These are phyloP conservation scores for Archips xylosteana DNA, from an alignment of 2,888 invertebrate genomes.

Conservation along the genomic window DNA sequence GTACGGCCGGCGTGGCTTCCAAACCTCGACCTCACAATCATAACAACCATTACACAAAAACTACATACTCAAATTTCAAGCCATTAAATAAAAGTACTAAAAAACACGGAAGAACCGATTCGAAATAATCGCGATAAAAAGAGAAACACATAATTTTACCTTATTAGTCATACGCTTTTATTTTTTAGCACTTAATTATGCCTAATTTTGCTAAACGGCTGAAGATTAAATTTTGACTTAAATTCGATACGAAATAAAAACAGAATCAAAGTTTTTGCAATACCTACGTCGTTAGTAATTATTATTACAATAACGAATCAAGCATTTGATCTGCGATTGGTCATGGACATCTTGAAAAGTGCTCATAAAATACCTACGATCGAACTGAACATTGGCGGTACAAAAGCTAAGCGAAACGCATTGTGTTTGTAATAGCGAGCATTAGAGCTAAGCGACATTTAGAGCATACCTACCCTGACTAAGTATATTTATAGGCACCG, in stretches of 20 bases:
- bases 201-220: constrained; percentile 11
- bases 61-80: constrained; percentile 21
- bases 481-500: not conserved
- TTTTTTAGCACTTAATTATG: not conserved
- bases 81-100: constrained; percentile 22
- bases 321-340: constrained; percentile 2
- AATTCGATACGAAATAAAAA: not conserved
- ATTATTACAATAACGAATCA: not conserved
- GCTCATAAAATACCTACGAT: not conserved
- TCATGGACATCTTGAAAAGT: not conserved
- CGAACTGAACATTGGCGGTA: not conserved
- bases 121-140: constrained; percentile 16
- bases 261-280: not conserved
- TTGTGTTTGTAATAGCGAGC: not conserved
- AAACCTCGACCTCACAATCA: constrained; percentile 12
- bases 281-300: not conserved
- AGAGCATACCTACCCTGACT: not conserved
- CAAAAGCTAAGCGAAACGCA: not conserved
- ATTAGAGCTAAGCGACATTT: not conserved
- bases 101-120: constrained; percentile 16
- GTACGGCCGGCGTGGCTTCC: not conserved
- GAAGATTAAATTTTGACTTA: not conserved
- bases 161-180: not conserved
- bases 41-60: constrained; percentile 25
- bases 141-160: not conserved